A percentile compares a stretch with the other conserved stretches of the same genome.
Conservation (phyloP, 2,113 vertebrate species). For the Mesocricetus auratus region DNA sequence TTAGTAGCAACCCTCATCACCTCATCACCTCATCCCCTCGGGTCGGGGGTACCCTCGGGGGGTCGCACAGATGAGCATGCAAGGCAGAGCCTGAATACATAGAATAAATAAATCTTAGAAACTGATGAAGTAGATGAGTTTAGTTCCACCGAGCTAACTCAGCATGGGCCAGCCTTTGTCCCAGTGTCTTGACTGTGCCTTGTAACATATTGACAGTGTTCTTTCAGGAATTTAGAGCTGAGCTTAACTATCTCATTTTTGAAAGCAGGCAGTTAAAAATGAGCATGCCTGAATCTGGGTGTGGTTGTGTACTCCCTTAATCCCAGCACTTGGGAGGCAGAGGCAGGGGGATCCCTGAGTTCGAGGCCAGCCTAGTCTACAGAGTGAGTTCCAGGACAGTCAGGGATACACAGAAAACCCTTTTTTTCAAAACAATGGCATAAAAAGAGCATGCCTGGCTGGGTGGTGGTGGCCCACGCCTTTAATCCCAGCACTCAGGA, state of each 20-base stretch:
- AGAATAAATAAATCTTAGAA: not conserved
- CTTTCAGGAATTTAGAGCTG: slow-evolving; percentile 27
- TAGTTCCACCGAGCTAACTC: not conserved
- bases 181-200: not conserved
- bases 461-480: no score
- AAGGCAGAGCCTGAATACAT: not conserved
- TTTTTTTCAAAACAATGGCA: no score
- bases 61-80: not conserved
- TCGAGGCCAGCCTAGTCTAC: not conserved
- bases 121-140: not conserved
- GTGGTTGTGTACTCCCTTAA: not conserved
- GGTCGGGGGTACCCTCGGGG: no score
- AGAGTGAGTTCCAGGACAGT: not conserved
- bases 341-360: not conserved
- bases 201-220: not conserved
- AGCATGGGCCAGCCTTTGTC: not conserved
- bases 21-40: no score
- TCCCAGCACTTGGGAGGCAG: not conserved
- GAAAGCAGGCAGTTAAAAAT: slow-evolving; percentile 59
- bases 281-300: not conserved
- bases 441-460: no score
- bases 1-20: no score
- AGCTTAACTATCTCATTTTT: slow-evolving; percentile 53
- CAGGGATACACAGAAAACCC: no score
- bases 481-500: no score